Percentiles rank a stretch among this genome's conserved stretches.
phyloP scores from a whole-genome alignment of 2,797 vertebrate genomes.

The Chiloscyllium punctatum region DNA sequence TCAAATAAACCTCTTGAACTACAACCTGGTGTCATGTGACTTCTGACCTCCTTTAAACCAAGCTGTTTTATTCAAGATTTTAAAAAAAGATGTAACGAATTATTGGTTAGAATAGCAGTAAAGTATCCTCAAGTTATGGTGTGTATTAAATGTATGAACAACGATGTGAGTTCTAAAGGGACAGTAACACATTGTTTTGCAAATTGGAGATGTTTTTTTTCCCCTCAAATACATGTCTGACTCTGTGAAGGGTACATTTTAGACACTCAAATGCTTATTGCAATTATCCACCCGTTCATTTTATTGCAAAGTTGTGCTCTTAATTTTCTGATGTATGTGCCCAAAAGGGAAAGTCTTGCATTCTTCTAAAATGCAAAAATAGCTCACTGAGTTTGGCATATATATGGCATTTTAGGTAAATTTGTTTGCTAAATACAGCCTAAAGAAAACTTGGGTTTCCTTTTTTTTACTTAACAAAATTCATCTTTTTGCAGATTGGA shows the following conservation, averaged over 20 bases:
- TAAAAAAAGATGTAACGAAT: neutral
- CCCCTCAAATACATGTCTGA: no score
- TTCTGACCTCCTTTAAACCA: no score
- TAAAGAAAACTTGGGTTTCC: neutral
- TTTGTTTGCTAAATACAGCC: neutral
- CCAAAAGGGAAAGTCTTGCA: neutral
- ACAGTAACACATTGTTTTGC: no score
- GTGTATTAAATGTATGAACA: neutral
- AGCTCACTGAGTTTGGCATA: neutral
- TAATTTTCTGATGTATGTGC: neutral
- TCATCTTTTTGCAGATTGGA: slow-evolving; percentile 76
- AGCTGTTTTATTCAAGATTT: neutral
- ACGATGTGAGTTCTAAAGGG: neutral
- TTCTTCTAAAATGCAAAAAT: neutral
- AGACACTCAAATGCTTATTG: neutral
- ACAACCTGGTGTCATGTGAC: no score
- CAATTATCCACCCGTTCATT: neutral
- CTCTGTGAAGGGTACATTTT: neutral
- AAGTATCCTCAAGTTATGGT: neutral
- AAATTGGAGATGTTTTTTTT: neutral
- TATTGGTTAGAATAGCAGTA: neutral
- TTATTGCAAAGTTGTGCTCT: neutral
- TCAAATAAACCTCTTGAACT: no score
- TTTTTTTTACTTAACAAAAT: neutral
- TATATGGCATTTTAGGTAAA: neutral